phyloP scores from a whole-genome alignment of 1,140 invertebrate species.

The Aphis gossypii region DNA sequence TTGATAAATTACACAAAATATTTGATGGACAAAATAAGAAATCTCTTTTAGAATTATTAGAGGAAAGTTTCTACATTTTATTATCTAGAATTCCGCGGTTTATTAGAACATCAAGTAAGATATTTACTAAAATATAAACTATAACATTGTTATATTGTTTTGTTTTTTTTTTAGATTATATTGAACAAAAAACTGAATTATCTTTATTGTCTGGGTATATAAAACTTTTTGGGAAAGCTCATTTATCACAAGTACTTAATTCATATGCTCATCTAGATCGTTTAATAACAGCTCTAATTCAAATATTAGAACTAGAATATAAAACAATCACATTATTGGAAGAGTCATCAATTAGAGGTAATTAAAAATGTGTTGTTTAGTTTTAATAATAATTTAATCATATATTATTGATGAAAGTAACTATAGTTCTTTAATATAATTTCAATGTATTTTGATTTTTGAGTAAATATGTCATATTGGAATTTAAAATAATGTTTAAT shows the following conservation, averaged over 20 bases:
- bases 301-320: conserved; percentile 60
- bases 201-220: conserved; percentile 70
- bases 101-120: conserved; percentile 47
- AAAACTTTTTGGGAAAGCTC: conserved; percentile 67
- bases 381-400: not conserved
- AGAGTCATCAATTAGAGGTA: conserved; percentile 67
- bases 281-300: conserved; percentile 63
- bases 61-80: conserved; percentile 58
- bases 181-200: conserved; percentile 62
- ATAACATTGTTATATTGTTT: not conserved
- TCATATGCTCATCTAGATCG: conserved; percentile 66
- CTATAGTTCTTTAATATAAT: not conserved
- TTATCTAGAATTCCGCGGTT: conserved; percentile 42
- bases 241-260: conserved; percentile 67
- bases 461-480: not conserved
- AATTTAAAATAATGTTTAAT: not conserved
- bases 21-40: conserved; percentile 43
- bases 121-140: not conserved
- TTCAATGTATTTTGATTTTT: not conserved
- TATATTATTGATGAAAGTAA: not conserved
- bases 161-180: conserved; percentile 31
- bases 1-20: conserved; percentile 27
- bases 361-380: conserved; percentile 6
- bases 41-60: conserved; percentile 52
- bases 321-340: conserved; percentile 67